These are phyloP conservation scores for Arnoldichthys spilopterus DNA, from an alignment of 2,797 vertebrate genomes.

Conservation along the genomic window DNA sequence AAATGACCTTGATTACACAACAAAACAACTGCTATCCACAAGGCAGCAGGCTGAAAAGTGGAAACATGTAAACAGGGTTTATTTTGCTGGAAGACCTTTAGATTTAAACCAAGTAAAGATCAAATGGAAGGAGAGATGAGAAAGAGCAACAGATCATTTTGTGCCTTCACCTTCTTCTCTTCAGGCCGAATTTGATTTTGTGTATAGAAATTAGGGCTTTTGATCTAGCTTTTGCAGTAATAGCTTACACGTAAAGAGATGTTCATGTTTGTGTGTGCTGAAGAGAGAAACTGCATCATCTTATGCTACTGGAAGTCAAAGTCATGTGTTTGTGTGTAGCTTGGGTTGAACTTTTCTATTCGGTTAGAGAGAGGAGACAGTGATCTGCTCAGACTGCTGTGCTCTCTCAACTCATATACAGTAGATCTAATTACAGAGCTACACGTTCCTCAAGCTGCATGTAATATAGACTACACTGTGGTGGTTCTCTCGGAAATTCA, in stretches of 20 bases:
- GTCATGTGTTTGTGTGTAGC: slow-evolving; percentile 1
- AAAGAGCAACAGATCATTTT: slow-evolving; percentile 21
- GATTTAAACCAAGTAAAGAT: neutral
- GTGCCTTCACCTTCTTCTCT: neutral
- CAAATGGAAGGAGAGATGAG: neutral
- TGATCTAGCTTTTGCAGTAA: slow-evolving; percentile 27
- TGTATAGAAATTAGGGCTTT: slow-evolving; percentile 29
- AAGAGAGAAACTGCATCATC: slow-evolving; percentile 19
- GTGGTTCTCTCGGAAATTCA: slow-evolving; percentile 21
- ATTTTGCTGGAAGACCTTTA: neutral
- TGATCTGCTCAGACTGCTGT: slow-evolving; percentile 38
- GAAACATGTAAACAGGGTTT: neutral
- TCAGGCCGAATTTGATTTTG: neutral
- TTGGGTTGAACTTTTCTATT: slow-evolving; percentile 29
- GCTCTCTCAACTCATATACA: slow-evolving; percentile 47
- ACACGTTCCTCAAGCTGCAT: slow-evolving; percentile 31
- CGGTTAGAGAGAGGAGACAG: slow-evolving; percentile 31
- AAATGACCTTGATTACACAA: too few relatives aligned
- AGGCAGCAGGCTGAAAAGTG: slow-evolving; percentile 18
- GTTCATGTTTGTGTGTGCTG: neutral
- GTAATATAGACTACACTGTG: slow-evolving; percentile 25
- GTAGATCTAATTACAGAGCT: slow-evolving; percentile 47
- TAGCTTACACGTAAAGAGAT: neutral
- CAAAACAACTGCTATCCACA: too few relatives aligned
- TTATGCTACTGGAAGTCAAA: slow-evolving; percentile 1